These are phyloP conservation scores for Drosophila willistoni DNA, from an alignment of 1,140 invertebrate species.

Conservation along the genomic window DNA sequence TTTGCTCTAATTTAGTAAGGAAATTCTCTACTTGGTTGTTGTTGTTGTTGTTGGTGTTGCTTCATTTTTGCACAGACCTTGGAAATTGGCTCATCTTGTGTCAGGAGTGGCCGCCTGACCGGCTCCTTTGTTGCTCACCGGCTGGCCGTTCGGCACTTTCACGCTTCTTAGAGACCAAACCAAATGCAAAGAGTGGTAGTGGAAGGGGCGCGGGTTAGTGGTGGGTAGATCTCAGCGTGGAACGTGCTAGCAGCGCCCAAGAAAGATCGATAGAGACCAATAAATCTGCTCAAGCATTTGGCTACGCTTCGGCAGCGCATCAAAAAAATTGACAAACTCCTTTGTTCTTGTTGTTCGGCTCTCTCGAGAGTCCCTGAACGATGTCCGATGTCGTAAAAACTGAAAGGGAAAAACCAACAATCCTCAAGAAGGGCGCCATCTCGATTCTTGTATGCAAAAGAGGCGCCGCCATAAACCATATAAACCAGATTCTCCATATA, in stretches of 20 bases:
- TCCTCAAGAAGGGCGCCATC: slow-evolving; percentile 51
- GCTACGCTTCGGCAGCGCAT: slow-evolving; percentile 64
- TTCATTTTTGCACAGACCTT: slow-evolving; percentile 54
- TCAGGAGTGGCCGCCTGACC: slow-evolving; percentile 43
- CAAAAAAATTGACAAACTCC: slow-evolving; percentile 58
- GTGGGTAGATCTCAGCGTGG: slow-evolving; percentile 43
- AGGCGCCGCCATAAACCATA: slow-evolving; percentile 30
- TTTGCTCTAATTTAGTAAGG: slow-evolving; percentile 68
- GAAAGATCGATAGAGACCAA: slow-evolving; percentile 67
- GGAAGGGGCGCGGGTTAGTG: too few relatives aligned
- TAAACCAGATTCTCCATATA: slow-evolving; percentile 21
- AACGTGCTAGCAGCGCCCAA: slow-evolving; percentile 35
- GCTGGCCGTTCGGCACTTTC: slow-evolving; percentile 63
- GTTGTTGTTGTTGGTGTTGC: too few relatives aligned
- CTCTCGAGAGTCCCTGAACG: slow-evolving; percentile 43
- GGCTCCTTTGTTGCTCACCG: slow-evolving; percentile 58
- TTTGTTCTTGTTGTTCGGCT: slow-evolving; percentile 38
- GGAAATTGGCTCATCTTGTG: slow-evolving; percentile 66
- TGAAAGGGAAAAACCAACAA: slow-evolving; percentile 35
- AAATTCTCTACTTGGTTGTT: slow-evolving; percentile 53
- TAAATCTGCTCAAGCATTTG: slow-evolving; percentile 66
- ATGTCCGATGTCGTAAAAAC: background rate
- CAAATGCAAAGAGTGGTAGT: background rate
- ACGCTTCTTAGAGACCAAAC: slow-evolving; percentile 51
- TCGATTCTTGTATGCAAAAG: slow-evolving; percentile 18